Percentiles rank a stretch among this genome's conserved stretches.
Conservation (phyloP, 2,113 vertebrate genomes). For the Forbesichthys agassizii region DNA sequence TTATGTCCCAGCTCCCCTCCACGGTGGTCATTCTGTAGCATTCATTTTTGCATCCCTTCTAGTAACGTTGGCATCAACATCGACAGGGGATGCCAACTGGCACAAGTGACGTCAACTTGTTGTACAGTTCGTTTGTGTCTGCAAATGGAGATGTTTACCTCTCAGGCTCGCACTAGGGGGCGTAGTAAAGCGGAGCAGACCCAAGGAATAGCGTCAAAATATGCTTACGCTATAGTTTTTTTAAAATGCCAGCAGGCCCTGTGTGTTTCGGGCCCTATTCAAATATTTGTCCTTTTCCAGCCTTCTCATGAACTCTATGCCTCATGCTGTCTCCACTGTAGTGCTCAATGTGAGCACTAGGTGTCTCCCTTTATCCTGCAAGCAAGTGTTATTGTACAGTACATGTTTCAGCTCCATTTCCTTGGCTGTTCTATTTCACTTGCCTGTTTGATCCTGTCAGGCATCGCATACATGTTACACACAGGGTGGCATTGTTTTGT, state of each 20-base stretch:
- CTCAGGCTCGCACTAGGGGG: conserved; percentile 23
- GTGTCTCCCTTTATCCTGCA: conserved; percentile 39
- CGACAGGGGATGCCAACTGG: conserved; percentile 5
- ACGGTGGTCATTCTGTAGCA: conserved; percentile 42
- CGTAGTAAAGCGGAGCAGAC: conserved; percentile 8
- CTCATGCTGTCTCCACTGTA: conserved; percentile 52
- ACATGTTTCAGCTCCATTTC: conserved; percentile 6
- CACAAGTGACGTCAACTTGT: conserved; percentile 8
- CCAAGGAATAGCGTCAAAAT: conserved; percentile 20
- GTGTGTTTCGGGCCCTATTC: conserved; percentile 46
- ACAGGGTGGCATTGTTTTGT: conserved; percentile 15
- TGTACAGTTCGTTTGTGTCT: conserved; percentile 8
- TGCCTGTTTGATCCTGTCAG: conserved; percentile 13
- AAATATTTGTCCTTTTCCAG: conserved; percentile 38
- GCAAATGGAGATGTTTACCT: conserved; percentile 37
- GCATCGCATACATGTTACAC: conserved; percentile 35
- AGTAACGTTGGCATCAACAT: neutral
- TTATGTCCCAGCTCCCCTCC: conserved; percentile 28
- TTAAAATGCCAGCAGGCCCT: conserved; percentile 57
- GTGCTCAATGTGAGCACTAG: conserved; percentile 52
- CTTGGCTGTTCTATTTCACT: conserved; percentile 14
- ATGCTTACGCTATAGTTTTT: conserved; percentile 62
- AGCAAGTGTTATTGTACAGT: conserved; percentile 38
- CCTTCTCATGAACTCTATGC: conserved; percentile 33
- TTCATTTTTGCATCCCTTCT: conserved; percentile 32